Base-by-base conservation (phyloP, 2,113 vertebrate genomes). In the Phrynosoma platyrhinos region DNA sequence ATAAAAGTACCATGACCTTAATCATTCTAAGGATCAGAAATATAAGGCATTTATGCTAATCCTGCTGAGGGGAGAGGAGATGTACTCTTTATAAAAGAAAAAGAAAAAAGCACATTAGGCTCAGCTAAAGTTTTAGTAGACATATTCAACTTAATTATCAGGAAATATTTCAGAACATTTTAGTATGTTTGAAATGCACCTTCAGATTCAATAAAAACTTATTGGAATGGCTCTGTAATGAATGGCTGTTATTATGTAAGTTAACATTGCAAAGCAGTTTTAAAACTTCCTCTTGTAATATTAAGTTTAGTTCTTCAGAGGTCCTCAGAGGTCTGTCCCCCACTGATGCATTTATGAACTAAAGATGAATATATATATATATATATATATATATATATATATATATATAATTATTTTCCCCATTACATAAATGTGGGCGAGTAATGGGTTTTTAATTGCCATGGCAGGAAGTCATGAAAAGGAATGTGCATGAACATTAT, bases 81-180 rank as follows among this genome's bases (percentile, higher is more conserved):
- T 95, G 87, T 94, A 32, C 66, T 93, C 92, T 94, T 95, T 93
- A 94, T 94, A 95, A 94, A 94, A 93, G 10, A 42, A 69, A 69
- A 69, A 69, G 18, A 10, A 25, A 80, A 10, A 91, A 91, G 91
- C 91, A 86, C 66, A 27, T n/a, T 90, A 92, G 90, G 90, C 53
- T 87, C 90, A 91, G 90, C 88, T 92, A 91, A 89, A 89, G 89
- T 74, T 90, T 89, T 94, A 93, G 71, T 52, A 90, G 90, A 13
- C 91, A 94, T 27, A 10, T 94, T 93, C 79, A 88, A 94, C 93
- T 92, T 78, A 74, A 78, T 93, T 92, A 94, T 81, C 79, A 91
- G 93, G 90, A 90, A 90, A 16, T 23, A 89, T 94, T 91, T 47
- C 83, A 91, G 87, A 79, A 93, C 91, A 93, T 86, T 86, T 91